Percentiles rank a stretch among this genome's conserved stretches.
Conservation (phyloP, 2,888 invertebrate species). For the Scelioninae gen. 2 region DNA sequence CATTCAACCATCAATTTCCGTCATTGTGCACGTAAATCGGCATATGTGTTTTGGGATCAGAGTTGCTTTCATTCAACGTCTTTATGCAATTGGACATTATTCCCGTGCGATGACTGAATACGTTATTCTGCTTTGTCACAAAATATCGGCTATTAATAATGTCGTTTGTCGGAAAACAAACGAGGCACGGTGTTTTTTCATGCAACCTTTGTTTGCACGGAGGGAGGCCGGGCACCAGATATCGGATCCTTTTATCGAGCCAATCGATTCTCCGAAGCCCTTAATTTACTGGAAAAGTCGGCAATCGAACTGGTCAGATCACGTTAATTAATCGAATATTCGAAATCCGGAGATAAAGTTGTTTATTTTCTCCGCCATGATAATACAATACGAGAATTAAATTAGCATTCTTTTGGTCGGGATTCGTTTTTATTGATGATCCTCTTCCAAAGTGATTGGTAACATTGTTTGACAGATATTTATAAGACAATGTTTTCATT, state of each 20-base stretch:
- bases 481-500: too few relatives aligned
- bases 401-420: too few relatives aligned
- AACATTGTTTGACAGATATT: too few relatives aligned
- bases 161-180: slow-evolving; percentile 40
- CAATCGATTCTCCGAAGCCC: slow-evolving; percentile 25
- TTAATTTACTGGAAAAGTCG: slow-evolving; percentile 45
- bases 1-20: slow-evolving; percentile 24
- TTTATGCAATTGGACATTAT: slow-evolving; percentile 42
- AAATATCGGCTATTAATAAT: slow-evolving; percentile 42
- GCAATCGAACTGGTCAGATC: slow-evolving; percentile 17
- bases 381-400: too few relatives aligned
- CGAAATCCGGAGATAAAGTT: slow-evolving; percentile 20
- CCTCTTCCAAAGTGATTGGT: too few relatives aligned
- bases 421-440: too few relatives aligned
- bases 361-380: too few relatives aligned
- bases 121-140: slow-evolving; percentile 23
- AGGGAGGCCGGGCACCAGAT: slow-evolving; percentile 10
- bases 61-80: slow-evolving; percentile 12
- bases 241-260: slow-evolving; percentile 31
- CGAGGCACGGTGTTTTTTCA: slow-evolving; percentile 25
- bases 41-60: neutral
- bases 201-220: slow-evolving; percentile 33
- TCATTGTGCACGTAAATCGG: neutral
- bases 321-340: slow-evolving; percentile 31
- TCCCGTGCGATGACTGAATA: slow-evolving; percentile 11